phyloP scores from a whole-genome alignment of 2,888 invertebrate genomes.

The Clitarchus hookeri region DNA sequence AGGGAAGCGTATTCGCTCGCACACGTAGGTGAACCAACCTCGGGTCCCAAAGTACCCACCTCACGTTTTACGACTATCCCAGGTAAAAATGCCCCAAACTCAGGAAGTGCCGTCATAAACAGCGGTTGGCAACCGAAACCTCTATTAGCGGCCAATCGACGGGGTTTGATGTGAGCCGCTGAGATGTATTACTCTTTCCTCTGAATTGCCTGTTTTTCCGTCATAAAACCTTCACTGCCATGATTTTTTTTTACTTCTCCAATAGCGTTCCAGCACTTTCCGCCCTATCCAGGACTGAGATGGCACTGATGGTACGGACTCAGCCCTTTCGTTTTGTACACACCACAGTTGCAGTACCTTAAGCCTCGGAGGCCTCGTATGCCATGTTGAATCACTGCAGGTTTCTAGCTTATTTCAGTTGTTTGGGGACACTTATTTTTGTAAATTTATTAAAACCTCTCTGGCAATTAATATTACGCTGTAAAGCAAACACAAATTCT shows the following conservation, averaged over 20 bases:
- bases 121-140: background rate
- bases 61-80: background rate
- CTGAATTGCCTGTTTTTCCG: background rate
- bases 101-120: background rate
- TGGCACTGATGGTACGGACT: background rate
- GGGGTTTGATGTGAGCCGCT: background rate
- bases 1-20: background rate
- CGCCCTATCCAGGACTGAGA: background rate
- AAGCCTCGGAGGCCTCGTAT: no score
- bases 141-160: background rate
- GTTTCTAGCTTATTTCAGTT: no score
- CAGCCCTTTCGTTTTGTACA: no score
- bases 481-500: no score
- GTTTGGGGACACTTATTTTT: no score
- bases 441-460: no score
- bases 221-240: background rate
- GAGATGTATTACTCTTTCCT: background rate
- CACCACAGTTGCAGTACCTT: no score
- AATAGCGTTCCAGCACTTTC: background rate
- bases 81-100: background rate
- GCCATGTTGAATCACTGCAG: no score
- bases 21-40: background rate
- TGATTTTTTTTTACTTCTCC: background rate
- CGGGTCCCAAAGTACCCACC: background rate
- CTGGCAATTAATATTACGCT: no score